Evolutionary conservation across 2,113 vertebrate species (phyloP), one percentile per base, ranked within the genome.

Genomic region (Rhinoptilus africanus): DNA sequence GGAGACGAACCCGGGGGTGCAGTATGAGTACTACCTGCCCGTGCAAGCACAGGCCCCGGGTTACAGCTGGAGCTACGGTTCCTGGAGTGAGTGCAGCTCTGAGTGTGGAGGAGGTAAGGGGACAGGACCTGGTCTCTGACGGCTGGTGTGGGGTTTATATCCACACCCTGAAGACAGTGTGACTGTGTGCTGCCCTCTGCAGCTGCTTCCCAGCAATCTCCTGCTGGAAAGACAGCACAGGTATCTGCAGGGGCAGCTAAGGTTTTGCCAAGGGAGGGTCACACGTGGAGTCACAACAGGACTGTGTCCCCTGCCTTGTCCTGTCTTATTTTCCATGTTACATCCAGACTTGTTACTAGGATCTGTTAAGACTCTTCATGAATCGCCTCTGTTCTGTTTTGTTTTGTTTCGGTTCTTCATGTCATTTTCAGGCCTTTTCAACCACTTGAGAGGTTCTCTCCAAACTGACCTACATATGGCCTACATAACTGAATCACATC

Each of bases 41-140:
- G 81, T 96, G 37, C 93, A 92, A 51, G 93, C 83, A 48, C 98
- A 98, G 24, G 39, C 72, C 13, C 87, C 97, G 0, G 98, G 98
- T 20, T 99, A 99, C 97, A 98, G 98, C 96, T 99, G 99, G 99
- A 99, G 99, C 88, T 98, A 98, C 2, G 93, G 99, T 23, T 99
- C 99, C 4, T 99, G 99, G 99, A 98, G 98, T 0, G 79, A 98
- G 79, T 99, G 99, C 98, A 99, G 99, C 72, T 98, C 92, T 0
- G 98, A 99, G 54, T 99, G 99, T 50, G 99, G 99, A 22, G 98
- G 98, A 98, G 99, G 99, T 99, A 92, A 97, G 98, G 37, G 84
- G 10, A 79, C 9, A 43, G 83, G 14, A 79, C 10, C 5, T 18
- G 15, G 21, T 22, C 27, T 24, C 10, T 48, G 56, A 8, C 9